Evolutionary conservation across 2,888 invertebrate species (phyloP).

Genomic region (Hydropsyche betteni): DNA sequence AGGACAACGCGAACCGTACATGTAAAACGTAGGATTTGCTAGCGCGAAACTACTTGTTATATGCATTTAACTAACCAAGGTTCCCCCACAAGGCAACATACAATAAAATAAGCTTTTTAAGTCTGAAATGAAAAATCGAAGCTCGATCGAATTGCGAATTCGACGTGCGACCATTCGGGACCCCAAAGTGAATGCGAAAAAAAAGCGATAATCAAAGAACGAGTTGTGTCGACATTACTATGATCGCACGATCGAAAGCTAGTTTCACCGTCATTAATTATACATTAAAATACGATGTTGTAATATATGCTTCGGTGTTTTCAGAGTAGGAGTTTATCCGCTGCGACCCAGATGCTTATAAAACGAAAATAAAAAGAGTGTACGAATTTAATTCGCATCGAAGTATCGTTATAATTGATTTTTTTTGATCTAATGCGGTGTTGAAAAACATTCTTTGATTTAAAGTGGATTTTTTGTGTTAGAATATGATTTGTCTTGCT

Average conservation of each 20-base stretch:
- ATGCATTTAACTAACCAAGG: constrained; percentile 12
- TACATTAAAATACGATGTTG: constrained; percentile 36
- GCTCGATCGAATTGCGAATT: no score
- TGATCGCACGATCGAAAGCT: constrained; percentile 31
- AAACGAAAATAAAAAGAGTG: background rate
- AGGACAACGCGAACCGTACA: constrained; percentile 3
- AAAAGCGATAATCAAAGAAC: constrained; percentile 1
- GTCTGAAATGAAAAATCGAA: no score
- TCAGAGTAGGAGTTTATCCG: constrained; percentile 35
- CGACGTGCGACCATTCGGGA: no score
- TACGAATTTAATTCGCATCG: no score
- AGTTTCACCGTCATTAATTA: constrained; percentile 28
- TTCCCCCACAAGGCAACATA: background rate
- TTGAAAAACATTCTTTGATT: no score
- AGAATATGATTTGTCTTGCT: no score
- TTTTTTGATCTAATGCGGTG: no score
- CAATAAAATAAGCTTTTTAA: no score
- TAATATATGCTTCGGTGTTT: background rate
- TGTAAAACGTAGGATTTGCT: background rate
- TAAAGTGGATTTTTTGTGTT: no score
- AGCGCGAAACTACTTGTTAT: background rate
- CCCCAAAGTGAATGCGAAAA: background rate
- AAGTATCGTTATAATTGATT: no score
- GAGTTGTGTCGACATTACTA: constrained; percentile 37
- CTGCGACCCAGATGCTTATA: constrained; percentile 31